Base-by-base conservation (phyloP, 1,140 invertebrate species). In the Tribolium madens region DNA sequence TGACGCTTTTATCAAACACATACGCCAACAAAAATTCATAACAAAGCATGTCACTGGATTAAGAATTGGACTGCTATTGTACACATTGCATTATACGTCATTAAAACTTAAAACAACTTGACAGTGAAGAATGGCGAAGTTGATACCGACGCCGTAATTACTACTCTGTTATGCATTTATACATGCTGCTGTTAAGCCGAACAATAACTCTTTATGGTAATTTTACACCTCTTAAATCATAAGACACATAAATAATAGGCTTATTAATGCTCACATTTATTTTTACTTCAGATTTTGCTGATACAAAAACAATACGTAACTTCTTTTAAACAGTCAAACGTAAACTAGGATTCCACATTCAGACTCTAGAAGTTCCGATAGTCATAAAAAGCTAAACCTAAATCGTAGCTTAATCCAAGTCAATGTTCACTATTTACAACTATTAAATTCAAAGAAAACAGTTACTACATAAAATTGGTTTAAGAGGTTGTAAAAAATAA, bases 101-200 rank as follows among this genome's bases (percentile, higher is more conserved):
- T 64, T 64, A 64, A 64, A 33, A n/a, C 9, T 42, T 12, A n/a
- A 33, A 64, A 64, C 57, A 64, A 64, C 21, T 64, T 33, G 57
- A 64, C 57, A 33, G 26, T 64, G 17, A 64, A 64, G 21, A 64
- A 64, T 33, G 26, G 57, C 26, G 31, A 64, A 33, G 21, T 31
- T 64, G 57, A 64, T 64, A 64, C 57, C 18, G 13, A 64, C 7
- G 26, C 21, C 13, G 26, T 64, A 64, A 64, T 64, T 64, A 64
- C 36, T 42, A 42, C 36, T n/a, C 36, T 13, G 31, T 64, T 64
- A 14, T 64, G 57, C 57, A 64, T 64, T 64, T 21, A 31, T 64
- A 14, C 57, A 64, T 5, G 26, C 57, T 12, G 26, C 57, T 31
- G 36, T 64, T 64, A 64, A 33, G 9, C 21, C 9, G 4, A 18